Percentiles rank a stretch among this genome's conserved stretches.
These are phyloP conservation scores for Pelusios castaneus DNA, from an alignment of 2,113 vertebrate genomes.

Conservation along the genomic window DNA sequence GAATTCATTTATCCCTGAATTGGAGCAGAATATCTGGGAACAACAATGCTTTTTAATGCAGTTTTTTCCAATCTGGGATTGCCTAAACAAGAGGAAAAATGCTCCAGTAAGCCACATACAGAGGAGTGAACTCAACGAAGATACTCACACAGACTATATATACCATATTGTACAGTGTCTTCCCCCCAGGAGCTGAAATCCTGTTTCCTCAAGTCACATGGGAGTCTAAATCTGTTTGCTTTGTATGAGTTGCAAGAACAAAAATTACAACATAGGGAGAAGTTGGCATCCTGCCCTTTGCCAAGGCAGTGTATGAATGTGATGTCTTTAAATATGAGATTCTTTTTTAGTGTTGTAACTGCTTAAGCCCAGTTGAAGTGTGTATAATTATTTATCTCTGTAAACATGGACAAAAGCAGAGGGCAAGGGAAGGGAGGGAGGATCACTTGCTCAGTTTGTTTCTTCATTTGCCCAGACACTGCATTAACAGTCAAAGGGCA, in stretches of 20 bases:
- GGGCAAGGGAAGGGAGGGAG: fast-evolving
- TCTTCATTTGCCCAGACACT: background rate
- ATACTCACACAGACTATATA: background rate
- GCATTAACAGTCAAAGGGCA: background rate
- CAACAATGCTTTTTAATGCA: background rate
- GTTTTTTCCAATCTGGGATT: background rate
- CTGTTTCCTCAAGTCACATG: background rate
- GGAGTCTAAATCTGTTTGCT: background rate
- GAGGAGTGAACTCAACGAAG: background rate
- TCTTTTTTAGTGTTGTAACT: background rate
- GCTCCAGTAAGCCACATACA: fast-evolving
- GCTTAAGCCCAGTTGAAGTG: background rate
- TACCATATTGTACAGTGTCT: fast-evolving
- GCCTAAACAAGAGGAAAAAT: background rate
- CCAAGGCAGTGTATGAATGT: background rate
- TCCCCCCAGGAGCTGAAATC: background rate
- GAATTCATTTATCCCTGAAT: background rate
- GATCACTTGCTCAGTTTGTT: background rate
- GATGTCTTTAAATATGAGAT: fast-evolving
- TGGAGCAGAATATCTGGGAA: background rate
- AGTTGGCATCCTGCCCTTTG: background rate
- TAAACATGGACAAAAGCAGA: fast-evolving
- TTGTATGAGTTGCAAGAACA: background rate
- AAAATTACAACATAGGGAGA: slow-evolving; percentile 18
- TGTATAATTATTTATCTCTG: background rate